Conservation (phyloP, 2,797 vertebrate genomes). For the Lagodon rhomboides region DNA sequence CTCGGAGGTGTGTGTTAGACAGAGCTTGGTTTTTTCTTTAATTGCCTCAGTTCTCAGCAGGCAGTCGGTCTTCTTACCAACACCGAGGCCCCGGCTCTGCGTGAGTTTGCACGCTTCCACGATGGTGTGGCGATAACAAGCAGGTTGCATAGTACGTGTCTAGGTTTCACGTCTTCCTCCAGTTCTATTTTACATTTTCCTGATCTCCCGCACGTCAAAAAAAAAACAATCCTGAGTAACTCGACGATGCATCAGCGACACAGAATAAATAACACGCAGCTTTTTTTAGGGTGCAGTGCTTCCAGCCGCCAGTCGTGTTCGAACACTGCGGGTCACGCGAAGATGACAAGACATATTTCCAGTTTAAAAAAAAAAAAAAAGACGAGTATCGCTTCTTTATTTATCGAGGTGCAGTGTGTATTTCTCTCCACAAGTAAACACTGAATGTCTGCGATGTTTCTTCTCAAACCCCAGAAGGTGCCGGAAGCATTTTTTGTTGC, state of each 20-base stretch:
- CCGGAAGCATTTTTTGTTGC: slow-evolving; percentile 32
- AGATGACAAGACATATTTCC: background rate
- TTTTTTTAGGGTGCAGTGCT: background rate
- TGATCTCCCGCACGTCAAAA: background rate
- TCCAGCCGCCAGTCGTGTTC: background rate
- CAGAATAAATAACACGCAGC: background rate
- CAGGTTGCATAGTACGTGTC: background rate
- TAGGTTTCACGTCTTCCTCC: background rate
- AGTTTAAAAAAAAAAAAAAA: background rate
- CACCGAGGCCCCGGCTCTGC: slow-evolving; percentile 3
- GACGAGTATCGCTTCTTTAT: background rate
- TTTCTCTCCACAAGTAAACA: slow-evolving; percentile 4
- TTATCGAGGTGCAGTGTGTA: background rate
- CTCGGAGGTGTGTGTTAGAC: background rate
- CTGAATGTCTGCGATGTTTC: slow-evolving; percentile 11
- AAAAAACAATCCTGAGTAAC: background rate
- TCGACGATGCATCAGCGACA: background rate
- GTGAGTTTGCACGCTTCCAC: background rate
- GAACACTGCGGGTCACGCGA: background rate
- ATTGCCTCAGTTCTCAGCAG: slow-evolving; percentile 13
- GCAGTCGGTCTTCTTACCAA: slow-evolving; percentile 1
- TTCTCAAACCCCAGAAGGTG: slow-evolving; percentile 10
- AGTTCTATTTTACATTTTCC: background rate
- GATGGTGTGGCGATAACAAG: background rate
- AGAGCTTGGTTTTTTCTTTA: slow-evolving; percentile 1